phyloP scores from a whole-genome alignment of 2,797 vertebrate species.

The Garrulus glandarius region DNA sequence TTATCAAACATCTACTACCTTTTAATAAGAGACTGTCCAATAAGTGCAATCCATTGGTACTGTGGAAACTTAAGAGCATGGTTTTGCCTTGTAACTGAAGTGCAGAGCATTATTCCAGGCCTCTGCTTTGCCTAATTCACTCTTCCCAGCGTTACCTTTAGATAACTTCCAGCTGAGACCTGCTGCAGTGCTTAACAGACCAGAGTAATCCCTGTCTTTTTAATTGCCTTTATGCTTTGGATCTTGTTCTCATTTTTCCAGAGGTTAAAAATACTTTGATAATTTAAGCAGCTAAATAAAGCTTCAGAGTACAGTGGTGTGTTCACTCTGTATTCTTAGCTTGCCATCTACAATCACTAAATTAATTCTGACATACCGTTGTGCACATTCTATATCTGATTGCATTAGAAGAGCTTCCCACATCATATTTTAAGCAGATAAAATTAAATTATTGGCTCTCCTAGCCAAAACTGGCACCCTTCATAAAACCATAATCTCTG shows the following conservation, averaged over 20 bases:
- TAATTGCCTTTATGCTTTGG: slow-evolving; percentile 43
- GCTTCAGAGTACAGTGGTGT: slow-evolving; percentile 11
- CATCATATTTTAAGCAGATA: slow-evolving; percentile 8
- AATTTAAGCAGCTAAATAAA: slow-evolving; percentile 62
- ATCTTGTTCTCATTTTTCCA: slow-evolving; percentile 49
- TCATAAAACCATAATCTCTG: neutral
- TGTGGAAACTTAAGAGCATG: neutral
- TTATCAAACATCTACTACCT: neutral
- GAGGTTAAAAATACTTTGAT: slow-evolving; percentile 58
- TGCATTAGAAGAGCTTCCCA: slow-evolving; percentile 38
- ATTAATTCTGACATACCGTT: neutral
- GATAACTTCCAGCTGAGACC: neutral
- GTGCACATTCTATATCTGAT: slow-evolving; percentile 9
- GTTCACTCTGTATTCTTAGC: slow-evolving; percentile 33
- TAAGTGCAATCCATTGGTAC: neutral
- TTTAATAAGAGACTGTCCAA: neutral
- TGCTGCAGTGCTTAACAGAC: neutral
- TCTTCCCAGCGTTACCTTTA: neutral
- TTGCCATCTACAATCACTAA: neutral
- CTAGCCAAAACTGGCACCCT: neutral
- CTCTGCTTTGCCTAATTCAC: neutral
- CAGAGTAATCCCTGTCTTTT: neutral
- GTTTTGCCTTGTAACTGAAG: neutral
- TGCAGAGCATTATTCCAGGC: neutral
- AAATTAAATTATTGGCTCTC: slow-evolving; percentile 13